Base-by-base conservation (phyloP, 2,888 invertebrate genomes). In the Eustalomyia histrio region DNA sequence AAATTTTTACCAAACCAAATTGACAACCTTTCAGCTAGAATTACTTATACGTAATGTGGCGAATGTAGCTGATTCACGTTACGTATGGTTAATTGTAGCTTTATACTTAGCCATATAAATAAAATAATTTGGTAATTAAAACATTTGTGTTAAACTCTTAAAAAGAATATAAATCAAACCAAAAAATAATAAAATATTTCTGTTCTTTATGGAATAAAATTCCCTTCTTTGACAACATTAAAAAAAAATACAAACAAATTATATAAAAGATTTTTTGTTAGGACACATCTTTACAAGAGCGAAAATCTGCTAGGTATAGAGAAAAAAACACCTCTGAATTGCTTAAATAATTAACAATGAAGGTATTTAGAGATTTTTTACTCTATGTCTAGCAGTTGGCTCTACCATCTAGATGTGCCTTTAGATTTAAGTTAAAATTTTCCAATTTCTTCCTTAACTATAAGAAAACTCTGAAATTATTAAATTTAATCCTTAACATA, bases 391-490 rank as follows among this genome's bases (percentile, higher is more conserved):
- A 29, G 29, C 29, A 29, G 29, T 29, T 29, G 3, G 3, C 6
- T 29, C 29, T 29, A 29, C 1, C 29, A 7, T 29, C 7, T 6
- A 29, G 29, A 29, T 29, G 7, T 6, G 29, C 29, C 29, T 29
- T 39, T 67, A 79, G 73, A 76, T 55, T 63, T 76, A 79, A 81
- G 76, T 68, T 76, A 73, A 71, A 63, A 63, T 67, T 72, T 79
- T 57, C 53, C 50, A 78, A 63, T 64, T 80, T 82, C 76, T 80
- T 78, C 78, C 75, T 65, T 81, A 75, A 71, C 71, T 78, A 24
- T 81, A 81, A 78, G 81, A 39, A 39, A 53, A 35, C 35, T 18
- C 14, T 12, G 1, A 29, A 29, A 29, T 29, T 29, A 29, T 29
- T 1, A 29, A 64, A 64, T 39, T 63, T 39, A 12, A 47, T 64